phyloP scores from a whole-genome alignment of 64 coral and sea anemone genomes.

The Dendronephthya gigantea region DNA sequence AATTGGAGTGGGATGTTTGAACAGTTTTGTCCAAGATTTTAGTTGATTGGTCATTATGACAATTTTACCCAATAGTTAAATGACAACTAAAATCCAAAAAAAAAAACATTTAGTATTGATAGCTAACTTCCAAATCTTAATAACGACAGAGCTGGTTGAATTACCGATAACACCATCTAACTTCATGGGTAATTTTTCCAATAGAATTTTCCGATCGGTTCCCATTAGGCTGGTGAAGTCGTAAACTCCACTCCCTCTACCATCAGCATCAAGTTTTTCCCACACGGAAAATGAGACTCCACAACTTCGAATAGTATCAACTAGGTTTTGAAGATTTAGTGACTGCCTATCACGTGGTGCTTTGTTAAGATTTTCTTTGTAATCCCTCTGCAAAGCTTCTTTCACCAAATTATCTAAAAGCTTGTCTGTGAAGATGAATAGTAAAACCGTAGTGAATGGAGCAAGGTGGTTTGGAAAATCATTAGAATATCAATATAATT shows the following conservation, averaged over 20 bases:
- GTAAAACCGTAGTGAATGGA: neutral
- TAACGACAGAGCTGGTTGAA: neutral
- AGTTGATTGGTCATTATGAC: neutral
- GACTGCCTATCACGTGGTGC: neutral
- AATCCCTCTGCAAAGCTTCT: neutral
- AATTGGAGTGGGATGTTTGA: too few species aligned
- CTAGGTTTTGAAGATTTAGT: neutral
- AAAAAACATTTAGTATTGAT: neutral
- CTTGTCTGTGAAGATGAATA: conserved; percentile 29
- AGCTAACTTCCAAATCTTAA: neutral
- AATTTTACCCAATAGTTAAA: neutral
- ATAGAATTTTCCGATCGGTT: neutral
- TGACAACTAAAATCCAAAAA: neutral
- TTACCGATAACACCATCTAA: neutral
- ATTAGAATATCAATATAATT: too few species aligned
- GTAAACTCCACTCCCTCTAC: neutral
- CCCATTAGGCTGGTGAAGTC: neutral
- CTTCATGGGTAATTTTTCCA: neutral
- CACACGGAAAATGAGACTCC: neutral
- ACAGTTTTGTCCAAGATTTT: too few species aligned
- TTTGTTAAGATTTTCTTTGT: conserved; percentile 38
- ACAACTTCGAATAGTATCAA: neutral
- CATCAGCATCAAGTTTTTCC: neutral
- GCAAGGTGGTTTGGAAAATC: neutral
- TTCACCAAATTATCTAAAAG: conserved; percentile 41